These are phyloP conservation scores for Diadumene lineata DNA, from an alignment of 92 coral and sea anemone species.

Conservation along the genomic window DNA sequence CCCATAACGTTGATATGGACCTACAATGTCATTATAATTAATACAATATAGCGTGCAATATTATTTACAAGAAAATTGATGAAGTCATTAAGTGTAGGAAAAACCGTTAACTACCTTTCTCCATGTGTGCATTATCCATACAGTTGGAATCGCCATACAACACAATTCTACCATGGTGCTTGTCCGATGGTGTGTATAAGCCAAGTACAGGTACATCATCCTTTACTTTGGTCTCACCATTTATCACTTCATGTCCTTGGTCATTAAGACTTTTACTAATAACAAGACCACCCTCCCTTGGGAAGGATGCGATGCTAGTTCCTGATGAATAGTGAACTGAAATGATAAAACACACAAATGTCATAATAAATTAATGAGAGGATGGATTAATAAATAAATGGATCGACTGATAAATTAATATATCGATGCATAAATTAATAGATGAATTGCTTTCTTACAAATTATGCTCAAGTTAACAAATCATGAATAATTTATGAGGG, in stretches of 20 bases:
- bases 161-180: constrained; percentile 73
- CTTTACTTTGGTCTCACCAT: constrained; percentile 88
- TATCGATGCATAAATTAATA: too few relatives aligned
- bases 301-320: constrained; percentile 87
- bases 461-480: too few relatives aligned
- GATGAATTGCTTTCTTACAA: too few relatives aligned
- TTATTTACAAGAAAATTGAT: too few relatives aligned
- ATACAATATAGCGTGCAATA: too few relatives aligned
- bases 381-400: too few relatives aligned
- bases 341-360: too few relatives aligned
- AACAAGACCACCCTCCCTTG: constrained; percentile 80
- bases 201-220: constrained; percentile 86
- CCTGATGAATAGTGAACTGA: constrained; percentile 91
- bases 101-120: constrained; percentile 62
- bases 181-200: constrained; percentile 55
- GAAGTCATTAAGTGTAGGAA: background rate
- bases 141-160: constrained; percentile 98
- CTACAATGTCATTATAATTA: too few relatives aligned
- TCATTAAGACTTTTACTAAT: constrained; percentile 77
- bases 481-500: too few relatives aligned
- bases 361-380: too few relatives aligned
- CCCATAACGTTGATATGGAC: too few relatives aligned
- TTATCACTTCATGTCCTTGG: constrained; percentile 91
- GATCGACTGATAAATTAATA: too few relatives aligned
- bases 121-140: constrained; percentile 95